Evolutionary conservation across 2,797 vertebrate genomes (phyloP).

Genomic region (Hybognathus amarus): DNA sequence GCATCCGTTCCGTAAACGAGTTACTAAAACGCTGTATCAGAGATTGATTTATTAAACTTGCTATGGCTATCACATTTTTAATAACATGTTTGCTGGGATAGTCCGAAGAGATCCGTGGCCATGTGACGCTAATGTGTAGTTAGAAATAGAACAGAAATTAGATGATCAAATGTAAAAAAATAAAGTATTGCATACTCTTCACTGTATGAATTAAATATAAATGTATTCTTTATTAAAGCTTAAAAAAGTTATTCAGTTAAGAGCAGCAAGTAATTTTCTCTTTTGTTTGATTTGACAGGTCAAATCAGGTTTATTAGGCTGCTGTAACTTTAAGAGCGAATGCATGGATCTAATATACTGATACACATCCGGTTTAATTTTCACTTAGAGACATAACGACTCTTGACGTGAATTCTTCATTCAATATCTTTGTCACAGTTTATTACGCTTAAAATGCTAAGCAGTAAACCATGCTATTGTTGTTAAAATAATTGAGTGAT

Average conservation of each 20-base stretch:
- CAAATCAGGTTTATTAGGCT: background rate
- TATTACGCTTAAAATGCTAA: no score
- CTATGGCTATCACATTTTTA: constrained; percentile 34
- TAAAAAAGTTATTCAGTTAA: no score
- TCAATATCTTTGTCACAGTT: background rate
- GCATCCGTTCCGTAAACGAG: constrained; percentile 49
- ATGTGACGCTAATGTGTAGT: constrained; percentile 40
- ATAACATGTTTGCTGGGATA: constrained; percentile 22
- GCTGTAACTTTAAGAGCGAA: background rate
- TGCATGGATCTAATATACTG: background rate
- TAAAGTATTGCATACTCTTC: no score
- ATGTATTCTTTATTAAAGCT: background rate
- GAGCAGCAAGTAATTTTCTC: no score
- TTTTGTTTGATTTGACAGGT: background rate
- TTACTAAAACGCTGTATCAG: constrained; percentile 38
- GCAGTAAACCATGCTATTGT: no score
- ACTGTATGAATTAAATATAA: no score
- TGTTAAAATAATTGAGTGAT: no score
- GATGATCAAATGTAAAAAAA: background rate
- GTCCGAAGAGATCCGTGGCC: constrained; percentile 16
- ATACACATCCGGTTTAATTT: background rate
- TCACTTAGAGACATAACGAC: background rate
- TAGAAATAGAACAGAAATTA: background rate
- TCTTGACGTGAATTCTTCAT: background rate
- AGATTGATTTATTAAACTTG: constrained; percentile 42